Base-by-base conservation (phyloP, 2,888 invertebrate species). In the Cephus pygmeus region DNA sequence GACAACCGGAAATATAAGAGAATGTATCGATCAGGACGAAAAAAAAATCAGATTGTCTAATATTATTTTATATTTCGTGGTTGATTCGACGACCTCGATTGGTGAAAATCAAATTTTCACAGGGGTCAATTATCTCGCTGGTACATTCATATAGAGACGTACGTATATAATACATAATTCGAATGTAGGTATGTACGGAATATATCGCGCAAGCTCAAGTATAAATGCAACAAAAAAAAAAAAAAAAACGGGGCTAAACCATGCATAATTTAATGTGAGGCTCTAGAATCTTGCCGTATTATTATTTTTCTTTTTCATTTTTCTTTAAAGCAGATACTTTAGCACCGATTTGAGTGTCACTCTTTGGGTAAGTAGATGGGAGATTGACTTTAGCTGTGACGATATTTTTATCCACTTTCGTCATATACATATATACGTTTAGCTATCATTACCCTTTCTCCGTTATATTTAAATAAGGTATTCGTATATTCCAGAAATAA, bases 41-140 rank as follows among this genome's bases (percentile, higher is more conserved):
- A 35, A 35, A 36, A 12, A 30, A 69, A 75, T 73, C 36, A 40
- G 40, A 79, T 69, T 31, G 74, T 73, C 33, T 68, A 23, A 56
- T 56, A 23, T 56, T 23, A 56, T 23, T 56, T 23, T 56, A 56
- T 23, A 56, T 9, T 23, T 9, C 23, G 23, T 23, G 56, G 1
- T 23, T 23, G 23, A 56, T 56, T 23, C 2, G 23, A 56, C 23
- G 1, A 56, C 23, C 9, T 23, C 23, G 56, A 56, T 56, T 23
- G 9, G 1, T 23, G 56, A 56, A 23, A 0, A 40, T 40, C 23
- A 56, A 56, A 56, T 9, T 56, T 56, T 56, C 23, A 9, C 9
- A 56, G 6, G 2, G 23, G 2, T 23, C 1, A 56, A 56, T 56
- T 23, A 23, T 56, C 2, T 23, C 56, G 1, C 23, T 56, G 0